Conservation (phyloP, 2,888 invertebrate genomes). For the Trilocha varians region DNA sequence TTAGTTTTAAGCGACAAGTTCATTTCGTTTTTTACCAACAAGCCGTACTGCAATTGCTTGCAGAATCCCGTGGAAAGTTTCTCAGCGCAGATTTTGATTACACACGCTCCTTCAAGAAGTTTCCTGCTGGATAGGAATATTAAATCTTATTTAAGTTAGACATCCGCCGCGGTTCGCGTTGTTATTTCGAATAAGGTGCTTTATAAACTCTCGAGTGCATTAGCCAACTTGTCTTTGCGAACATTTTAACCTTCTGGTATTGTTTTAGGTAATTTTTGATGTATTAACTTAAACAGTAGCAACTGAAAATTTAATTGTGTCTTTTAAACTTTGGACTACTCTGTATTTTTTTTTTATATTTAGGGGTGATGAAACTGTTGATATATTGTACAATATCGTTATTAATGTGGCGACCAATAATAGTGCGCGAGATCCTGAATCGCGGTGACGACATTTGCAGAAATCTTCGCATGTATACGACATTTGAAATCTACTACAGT, state of each 20-base stretch:
- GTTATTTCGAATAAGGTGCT: slow-evolving; percentile 69
- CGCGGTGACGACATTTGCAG: no score
- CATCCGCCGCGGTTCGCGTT: slow-evolving; percentile 61
- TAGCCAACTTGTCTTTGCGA: slow-evolving; percentile 33
- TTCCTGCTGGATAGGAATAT: slow-evolving; percentile 68
- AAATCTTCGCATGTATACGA: no score
- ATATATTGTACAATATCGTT: no score
- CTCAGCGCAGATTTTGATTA: slow-evolving; percentile 69
- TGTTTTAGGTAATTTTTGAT: no score
- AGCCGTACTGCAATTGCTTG: slow-evolving; percentile 59
- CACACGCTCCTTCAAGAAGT: slow-evolving; percentile 68
- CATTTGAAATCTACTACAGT: no score
- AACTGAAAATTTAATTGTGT: slow-evolving; percentile 27
- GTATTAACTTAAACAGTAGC: no score
- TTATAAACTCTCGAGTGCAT: slow-evolving; percentile 50
- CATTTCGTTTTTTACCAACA: slow-evolving; percentile 65
- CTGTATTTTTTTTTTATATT: no score
- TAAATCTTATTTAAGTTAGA: slow-evolving; percentile 73
- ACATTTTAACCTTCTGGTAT: slow-evolving; percentile 40
- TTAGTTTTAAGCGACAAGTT: slow-evolving; percentile 71
- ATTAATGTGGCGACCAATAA: no score
- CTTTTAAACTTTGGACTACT: no score
- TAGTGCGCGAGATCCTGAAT: no score
- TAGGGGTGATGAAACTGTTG: no score
- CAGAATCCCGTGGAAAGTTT: slow-evolving; percentile 61